Evolutionary conservation across 2,113 vertebrate genomes (phyloP).

Genomic region (Sciurus niger): DNA sequence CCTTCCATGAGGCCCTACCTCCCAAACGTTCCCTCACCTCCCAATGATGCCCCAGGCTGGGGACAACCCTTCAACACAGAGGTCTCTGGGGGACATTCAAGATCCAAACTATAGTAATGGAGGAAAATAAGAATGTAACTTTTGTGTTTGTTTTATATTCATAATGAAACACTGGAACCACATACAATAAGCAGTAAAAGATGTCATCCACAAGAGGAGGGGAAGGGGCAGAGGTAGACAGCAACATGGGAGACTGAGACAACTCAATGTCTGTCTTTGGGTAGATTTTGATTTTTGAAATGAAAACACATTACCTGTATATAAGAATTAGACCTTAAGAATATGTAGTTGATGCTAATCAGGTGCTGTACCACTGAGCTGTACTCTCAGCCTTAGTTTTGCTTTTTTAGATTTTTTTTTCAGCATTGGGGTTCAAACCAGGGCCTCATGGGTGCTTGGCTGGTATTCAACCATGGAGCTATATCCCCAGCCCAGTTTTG

Average conservation of each 20-base stretch:
- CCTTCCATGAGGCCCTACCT: background rate
- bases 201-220: background rate
- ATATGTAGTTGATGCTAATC: background rate
- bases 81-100: background rate
- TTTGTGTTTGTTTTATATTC: background rate
- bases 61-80: background rate
- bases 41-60: too few relatives aligned
- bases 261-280: background rate
- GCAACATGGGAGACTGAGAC: background rate
- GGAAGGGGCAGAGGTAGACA: background rate
- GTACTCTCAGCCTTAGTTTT: too few relatives aligned
- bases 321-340: slow-evolving; percentile 9
- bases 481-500: background rate
- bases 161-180: background rate
- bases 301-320: background rate
- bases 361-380: too few relatives aligned
- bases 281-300: slow-evolving; percentile 1
- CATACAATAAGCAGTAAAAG: background rate
- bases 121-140: slow-evolving; percentile 23
- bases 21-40: too few relatives aligned
- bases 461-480: background rate
- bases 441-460: too few relatives aligned
- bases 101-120: background rate
- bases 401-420: too few relatives aligned
- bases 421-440: too few relatives aligned